These are phyloP conservation scores for Xiphorhynchus elegans DNA, from an alignment of 2,113 vertebrate genomes.

Conservation along the genomic window DNA sequence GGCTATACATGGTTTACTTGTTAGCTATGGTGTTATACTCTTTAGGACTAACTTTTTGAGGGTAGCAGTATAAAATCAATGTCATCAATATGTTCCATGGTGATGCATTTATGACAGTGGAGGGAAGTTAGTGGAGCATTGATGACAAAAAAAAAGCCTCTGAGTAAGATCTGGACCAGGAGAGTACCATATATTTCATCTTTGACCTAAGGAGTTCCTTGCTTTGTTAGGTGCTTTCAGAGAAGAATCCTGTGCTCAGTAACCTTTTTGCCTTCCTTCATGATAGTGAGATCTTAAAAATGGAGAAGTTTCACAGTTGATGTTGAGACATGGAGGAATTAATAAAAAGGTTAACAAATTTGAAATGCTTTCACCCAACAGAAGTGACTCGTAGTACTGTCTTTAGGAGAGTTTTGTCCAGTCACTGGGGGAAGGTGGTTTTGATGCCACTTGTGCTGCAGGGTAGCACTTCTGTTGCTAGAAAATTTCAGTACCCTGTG, in stretches of 20 bases:
- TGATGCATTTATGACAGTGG: background rate
- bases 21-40: background rate
- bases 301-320: background rate
- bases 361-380: background rate
- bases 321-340: background rate
- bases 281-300: background rate
- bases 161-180: background rate
- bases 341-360: background rate
- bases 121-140: accelerated
- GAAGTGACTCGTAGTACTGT: background rate
- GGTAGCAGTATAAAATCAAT: background rate
- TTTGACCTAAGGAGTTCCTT: background rate
- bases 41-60: background rate
- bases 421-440: background rate
- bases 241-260: background rate
- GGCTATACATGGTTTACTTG: background rate
- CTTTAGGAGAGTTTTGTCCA: background rate
- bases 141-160: background rate
- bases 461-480: background rate
- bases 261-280: background rate
- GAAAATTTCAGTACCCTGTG: background rate
- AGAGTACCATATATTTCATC: background rate
- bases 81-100: background rate
- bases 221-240: background rate
- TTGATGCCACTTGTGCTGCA: background rate